Conservation (phyloP, 92 coral and sea anemone species). For the Desmophyllum pertusum region DNA sequence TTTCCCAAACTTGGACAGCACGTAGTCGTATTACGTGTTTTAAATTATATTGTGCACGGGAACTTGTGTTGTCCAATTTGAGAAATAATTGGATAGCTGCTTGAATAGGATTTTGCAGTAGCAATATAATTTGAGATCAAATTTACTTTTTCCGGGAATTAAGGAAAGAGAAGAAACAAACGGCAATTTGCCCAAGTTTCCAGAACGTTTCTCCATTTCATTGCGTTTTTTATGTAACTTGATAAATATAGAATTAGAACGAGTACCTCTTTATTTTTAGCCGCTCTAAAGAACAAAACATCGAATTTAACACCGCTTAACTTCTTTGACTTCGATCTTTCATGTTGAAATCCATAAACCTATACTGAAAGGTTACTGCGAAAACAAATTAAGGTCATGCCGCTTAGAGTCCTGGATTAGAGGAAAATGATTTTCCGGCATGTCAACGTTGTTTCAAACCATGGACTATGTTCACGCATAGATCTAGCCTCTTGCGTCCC, state of each 20-base stretch:
- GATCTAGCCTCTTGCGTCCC: too few species aligned
- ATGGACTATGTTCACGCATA: not conserved
- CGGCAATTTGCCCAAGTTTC: not conserved
- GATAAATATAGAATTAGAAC: not conserved
- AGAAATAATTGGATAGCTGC: too few species aligned
- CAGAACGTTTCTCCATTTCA: not conserved
- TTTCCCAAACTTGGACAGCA: too few species aligned
- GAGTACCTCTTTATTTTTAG: not conserved
- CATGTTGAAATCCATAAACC: not conserved
- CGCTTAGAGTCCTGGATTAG: not conserved
- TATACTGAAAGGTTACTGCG: not conserved
- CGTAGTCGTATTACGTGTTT: too few species aligned
- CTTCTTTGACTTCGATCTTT: not conserved
- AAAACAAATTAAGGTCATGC: not conserved
- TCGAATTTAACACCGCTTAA: conserved; percentile 4
- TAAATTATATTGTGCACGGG: too few species aligned
- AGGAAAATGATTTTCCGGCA: not conserved
- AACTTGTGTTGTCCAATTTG: too few species aligned
- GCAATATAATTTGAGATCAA: too few species aligned
- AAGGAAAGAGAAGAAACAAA: too few species aligned
- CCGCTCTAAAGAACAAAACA: not conserved
- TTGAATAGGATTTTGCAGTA: too few species aligned
- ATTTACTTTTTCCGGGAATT: too few species aligned
- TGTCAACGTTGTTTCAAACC: too few species aligned
- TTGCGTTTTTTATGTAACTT: too few species aligned